phyloP scores from a whole-genome alignment of 2,113 vertebrate species.

The Tachycineta bicolor region DNA sequence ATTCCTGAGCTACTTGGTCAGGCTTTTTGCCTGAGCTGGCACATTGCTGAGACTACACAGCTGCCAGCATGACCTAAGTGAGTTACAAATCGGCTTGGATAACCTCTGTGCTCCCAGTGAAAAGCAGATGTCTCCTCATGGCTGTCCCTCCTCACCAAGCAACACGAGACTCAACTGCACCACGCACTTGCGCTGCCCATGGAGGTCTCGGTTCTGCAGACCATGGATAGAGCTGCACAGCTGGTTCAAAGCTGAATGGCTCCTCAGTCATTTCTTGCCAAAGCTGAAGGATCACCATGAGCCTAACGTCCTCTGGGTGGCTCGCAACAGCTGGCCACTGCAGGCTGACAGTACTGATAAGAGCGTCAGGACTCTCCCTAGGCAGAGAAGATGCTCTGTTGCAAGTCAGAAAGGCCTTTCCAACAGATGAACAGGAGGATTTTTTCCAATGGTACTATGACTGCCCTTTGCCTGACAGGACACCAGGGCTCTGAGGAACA shows the following conservation, averaged over 20 bases:
- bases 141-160: not conserved
- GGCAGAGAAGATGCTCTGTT: not conserved
- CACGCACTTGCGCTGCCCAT: accelerated
- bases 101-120: not conserved
- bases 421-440: not conserved
- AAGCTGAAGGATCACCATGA: not conserved
- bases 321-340: accelerated
- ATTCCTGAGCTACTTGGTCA: not conserved
- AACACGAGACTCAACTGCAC: not conserved
- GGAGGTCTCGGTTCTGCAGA: not conserved
- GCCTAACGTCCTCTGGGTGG: not conserved
- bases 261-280: not conserved
- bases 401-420: not conserved
- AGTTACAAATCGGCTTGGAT: not conserved
- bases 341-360: accelerated
- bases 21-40: not conserved
- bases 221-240: accelerated
- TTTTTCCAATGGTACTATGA: accelerated
- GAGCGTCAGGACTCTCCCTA: not conserved
- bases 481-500: accelerated
- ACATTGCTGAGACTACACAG: accelerated
- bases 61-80: not conserved
- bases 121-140: not conserved
- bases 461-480: not conserved
- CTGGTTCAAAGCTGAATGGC: accelerated